Evolutionary conservation across 2,888 invertebrate genomes (phyloP), one percentile per base, ranked within the genome.

Genomic region (Yponomeuta evonymella): DNA sequence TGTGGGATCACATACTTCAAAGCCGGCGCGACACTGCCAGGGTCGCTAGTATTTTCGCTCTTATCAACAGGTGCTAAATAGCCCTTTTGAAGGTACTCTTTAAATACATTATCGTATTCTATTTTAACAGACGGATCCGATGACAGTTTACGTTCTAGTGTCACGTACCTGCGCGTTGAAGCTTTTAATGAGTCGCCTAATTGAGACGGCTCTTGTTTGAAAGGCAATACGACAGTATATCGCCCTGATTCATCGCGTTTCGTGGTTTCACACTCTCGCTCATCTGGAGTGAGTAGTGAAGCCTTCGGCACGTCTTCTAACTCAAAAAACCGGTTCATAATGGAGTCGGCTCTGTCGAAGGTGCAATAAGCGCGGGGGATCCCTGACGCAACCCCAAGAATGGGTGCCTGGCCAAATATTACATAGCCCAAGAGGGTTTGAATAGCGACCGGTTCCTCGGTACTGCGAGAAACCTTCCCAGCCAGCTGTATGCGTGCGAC

Each of bases 1-100:
- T 70, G 70, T 12, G 70, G 70, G 29, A 70, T 70, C 10, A 43
- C n/a, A 48, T 70, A 70, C n/a, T 43, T 23, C 43, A 9, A n/a
- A n/a, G 33, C 12, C 33, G 63, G n/a, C 23, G 11, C n/a, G 11
- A 15, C 9, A 63, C 29, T 10, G 63, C 11, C 63, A 63, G n/a
- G n/a, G 63, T 63, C 29, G 9, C n/a, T n/a, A 15, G 23, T 64
- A 48, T 15, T n/a, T 10, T 12, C 30, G 15, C 43, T n/a, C n/a
- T 10, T 29, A 8, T 11, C 15, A 10, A 29, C 10, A 4, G 12
- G 33, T 15, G 6, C n/a, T n/a, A 36, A 64, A 33, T 36, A 43
- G 23, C 48, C 70, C 48, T 65, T 70, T 30, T 10, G 15, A 33
- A 63, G 29, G 36, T 43, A 63, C 15, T 70, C 64, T 29, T 43